Evolutionary conservation across 1,140 invertebrate genomes (phyloP), one percentile per base, ranked within the genome.

Genomic region (Diabrotica virgifera): DNA sequence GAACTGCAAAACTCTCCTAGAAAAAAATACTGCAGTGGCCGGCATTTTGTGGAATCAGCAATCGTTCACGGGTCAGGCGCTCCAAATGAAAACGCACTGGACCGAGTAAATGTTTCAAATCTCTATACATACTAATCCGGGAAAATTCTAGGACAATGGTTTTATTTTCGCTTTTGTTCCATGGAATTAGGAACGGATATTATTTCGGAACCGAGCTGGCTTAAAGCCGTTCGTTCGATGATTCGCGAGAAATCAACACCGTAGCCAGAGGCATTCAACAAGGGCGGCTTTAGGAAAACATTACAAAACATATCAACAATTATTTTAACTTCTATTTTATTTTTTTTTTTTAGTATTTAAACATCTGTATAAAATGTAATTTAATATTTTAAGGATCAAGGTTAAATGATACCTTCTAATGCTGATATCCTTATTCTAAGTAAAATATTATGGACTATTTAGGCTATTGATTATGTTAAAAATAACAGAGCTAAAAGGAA

Each of bases 101-200:
- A 63, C 62, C 67, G 53, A 61, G 38, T 67, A 50, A 62, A 58
- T 69, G 52, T 68, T 68, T 64, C 59, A 56, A 68, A 68, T 63
- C 66, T 63, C 58, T 68, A 24, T 64, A 68, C 66, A 64, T 54
- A 56, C 66, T 68, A 68, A 68, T 68, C 66, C 66, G 50, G 62
- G 62, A 64, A 68, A 68, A 68, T 60, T 68, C 62, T 64, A 64
- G 62, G 53, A 68, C 66, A 68, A 68, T 68, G 66, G 66, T 64
- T 68, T 64, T 68, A 68, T 68, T 68, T 68, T 59, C 58, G 62
- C 62, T 46, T 67, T 63, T 67, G 62, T 67, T 58, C 66, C 62
- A 52, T 38, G 52, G 66, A 63, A 64, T 67, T 67, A 64, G 66
- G 54, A 57, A 54, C 24, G 65, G 57, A 59, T 67, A 63, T 63